Evolutionary conservation across 2,888 invertebrate species (phyloP), one percentile per base, ranked within the genome.

Genomic region (Clitarchus hookeri): DNA sequence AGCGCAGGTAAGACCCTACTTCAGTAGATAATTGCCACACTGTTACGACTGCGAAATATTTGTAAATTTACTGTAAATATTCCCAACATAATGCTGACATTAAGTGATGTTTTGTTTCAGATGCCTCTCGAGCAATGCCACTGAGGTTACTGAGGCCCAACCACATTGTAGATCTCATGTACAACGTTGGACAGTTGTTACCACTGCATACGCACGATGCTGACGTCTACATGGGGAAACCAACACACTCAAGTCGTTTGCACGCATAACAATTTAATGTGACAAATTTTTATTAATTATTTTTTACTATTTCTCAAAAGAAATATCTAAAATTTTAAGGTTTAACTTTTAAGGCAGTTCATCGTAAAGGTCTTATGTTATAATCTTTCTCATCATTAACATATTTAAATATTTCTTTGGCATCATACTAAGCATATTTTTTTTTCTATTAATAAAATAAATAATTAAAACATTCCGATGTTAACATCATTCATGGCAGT

Each of bases 121-220:
- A n/a, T 23, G 23, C 1, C n/a, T 8, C 16, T 19, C 82, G 4
- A 36, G 82, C 82, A 88, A 65, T 89, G 80, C 94, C 94, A 0
- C 93, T 93, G 26, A 93, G 93, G 0, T 90, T 94, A 27, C 90
- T 95, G 9, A 92, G 93, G 1, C 92, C 93, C 13, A 95, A 94
- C 90, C 94, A 94, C 89, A 93, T 95, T 53, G 94, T 95, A 0
- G 95, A 95, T 89, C 90, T 95, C 48, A 93, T 92, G 90, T 89
- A 91, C 25, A 88, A 90, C 6, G 94, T 93, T 0, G 94, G 94
- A 0, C 90, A 91, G 0, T 89, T 94, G 83, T 88, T 93, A 23
- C 91, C 91, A 0, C 89, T 91, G 0, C 91, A 91, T 12, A 90
- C 92, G 1, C 88, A 88, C 0, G 91, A 91, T n/a, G 92, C 93